These are phyloP conservation scores for Muscina levida DNA, from an alignment of 2,888 invertebrate species.

Conservation along the genomic window DNA sequence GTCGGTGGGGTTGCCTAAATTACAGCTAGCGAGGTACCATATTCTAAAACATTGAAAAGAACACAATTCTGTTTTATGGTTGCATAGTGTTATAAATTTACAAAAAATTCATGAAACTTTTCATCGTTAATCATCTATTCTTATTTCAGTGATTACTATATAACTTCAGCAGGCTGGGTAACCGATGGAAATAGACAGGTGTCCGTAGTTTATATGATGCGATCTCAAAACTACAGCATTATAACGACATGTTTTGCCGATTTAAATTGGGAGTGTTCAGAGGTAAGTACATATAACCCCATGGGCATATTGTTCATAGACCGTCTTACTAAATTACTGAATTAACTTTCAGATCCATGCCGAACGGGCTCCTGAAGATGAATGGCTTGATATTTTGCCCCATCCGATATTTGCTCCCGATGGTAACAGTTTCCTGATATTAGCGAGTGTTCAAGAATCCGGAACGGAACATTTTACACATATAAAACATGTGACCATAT, in stretches of 20 bases:
- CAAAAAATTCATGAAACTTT: too few species aligned
- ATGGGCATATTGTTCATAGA: not conserved
- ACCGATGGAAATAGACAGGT: conserved; percentile 87
- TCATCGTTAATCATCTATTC: too few species aligned
- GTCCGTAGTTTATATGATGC: conserved; percentile 94
- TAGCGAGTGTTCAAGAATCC: conserved; percentile 91
- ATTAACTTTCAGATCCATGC: conserved; percentile 84
- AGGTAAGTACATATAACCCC: conserved; percentile 81
- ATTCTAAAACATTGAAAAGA: too few species aligned
- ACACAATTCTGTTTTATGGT: too few species aligned
- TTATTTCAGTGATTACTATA: conserved; percentile 89
- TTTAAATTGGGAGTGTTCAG: conserved; percentile 90
- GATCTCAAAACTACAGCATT: conserved; percentile 94
- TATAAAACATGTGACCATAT: conserved; percentile 91
- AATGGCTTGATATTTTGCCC: conserved; percentile 92
- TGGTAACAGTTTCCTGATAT: conserved; percentile 90
- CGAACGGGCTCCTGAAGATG: conserved; percentile 90
- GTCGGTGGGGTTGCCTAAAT: too few species aligned
- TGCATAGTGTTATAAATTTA: too few species aligned
- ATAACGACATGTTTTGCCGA: conserved; percentile 90
- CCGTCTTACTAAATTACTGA: not conserved
- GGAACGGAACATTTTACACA: conserved; percentile 92
- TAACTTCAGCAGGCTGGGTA: conserved; percentile 95
- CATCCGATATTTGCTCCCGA: conserved; percentile 91
- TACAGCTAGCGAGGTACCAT: too few species aligned